These are phyloP conservation scores for Caenorhabditis sp. DNA, from an alignment of 2,888 invertebrate species.

Conservation along the genomic window DNA sequence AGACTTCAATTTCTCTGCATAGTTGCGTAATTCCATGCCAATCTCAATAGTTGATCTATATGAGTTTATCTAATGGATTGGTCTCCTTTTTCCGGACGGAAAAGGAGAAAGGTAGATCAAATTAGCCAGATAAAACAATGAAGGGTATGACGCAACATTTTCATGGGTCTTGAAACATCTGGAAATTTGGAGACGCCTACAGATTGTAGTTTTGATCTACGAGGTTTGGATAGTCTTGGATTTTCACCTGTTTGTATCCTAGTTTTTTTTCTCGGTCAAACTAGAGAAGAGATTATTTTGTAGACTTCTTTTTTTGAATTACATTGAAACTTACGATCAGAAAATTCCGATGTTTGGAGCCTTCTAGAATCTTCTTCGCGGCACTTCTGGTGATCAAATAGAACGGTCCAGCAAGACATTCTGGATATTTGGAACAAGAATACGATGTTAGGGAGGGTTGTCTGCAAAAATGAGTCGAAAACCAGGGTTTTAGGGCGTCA, in stretches of 20 bases:
- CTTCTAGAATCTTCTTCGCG: constrained; percentile 4
- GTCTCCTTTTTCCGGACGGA: too few relatives aligned
- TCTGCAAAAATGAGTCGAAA: too few relatives aligned
- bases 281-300: not conserved
- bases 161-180: too few relatives aligned
- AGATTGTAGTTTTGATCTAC: not conserved
- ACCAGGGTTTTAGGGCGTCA: too few relatives aligned
- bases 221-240: not conserved
- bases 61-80: too few relatives aligned
- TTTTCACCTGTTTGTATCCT: too few relatives aligned
- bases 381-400: constrained; percentile 23
- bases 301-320: not conserved
- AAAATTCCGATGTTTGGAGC: constrained; percentile 35
- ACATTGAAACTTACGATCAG: constrained; percentile 25
- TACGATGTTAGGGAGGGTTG: not conserved
- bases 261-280: not conserved
- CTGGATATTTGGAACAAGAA: constrained; percentile 8
- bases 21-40: too few relatives aligned
- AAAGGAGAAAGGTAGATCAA: not conserved
- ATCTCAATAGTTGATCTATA: too few relatives aligned
- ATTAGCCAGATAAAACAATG: not conserved
- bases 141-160: too few relatives aligned
- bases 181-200: too few relatives aligned
- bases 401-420: constrained; percentile 28
- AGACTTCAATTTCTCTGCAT: too few relatives aligned